Evolutionary conservation across 2,113 vertebrate species (phyloP), one percentile per base, ranked within the genome.

Genomic region (Agelaius phoeniceus): DNA sequence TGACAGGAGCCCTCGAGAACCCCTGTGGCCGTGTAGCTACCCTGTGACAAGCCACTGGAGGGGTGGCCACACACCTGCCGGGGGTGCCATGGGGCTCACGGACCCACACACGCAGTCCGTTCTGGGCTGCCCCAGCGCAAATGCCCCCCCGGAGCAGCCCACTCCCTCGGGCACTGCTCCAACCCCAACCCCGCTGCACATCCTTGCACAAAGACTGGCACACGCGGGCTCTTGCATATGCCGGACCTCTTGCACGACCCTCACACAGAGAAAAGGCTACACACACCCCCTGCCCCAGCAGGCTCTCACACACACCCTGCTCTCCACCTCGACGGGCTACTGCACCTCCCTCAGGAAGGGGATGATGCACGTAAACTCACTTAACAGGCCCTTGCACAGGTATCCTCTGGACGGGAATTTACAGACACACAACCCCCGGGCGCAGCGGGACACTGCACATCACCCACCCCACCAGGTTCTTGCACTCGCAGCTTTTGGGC

Each of bases 371-470:
- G 10, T 1, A 21, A 78, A 49, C 48, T 39, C 66, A 78, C 59
- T 39, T 35, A 22, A 26, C 20, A 68, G 24, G 63, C 33, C 74
- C 41, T n/a, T 19, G 63, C 80, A 87, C 63, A 49, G 4, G 2
- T 17, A 49, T 44, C 7, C 54, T 31, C 49, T 4, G 51, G 46
- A 58, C 51, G 8, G 24, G 20, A 67, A 54, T 67, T 87, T 37
- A 27, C 22, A n/a, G 37, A 22, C 73, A 9, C 61, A 3, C 46
- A 14, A 7, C 0, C 6, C 7, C 28, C 2, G 9, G 4, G 7
- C 35, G 30, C 8, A 67, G n/a, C 27, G 31, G 84, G 68, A 52
- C 41, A 24, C 37, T 8, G 41, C 61, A 55, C 28, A 46, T 2
- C 27, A 1, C 55, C 51, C 87, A 24, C 46, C 27, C 59, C 58